Evolutionary conservation across 2,797 vertebrate genomes (phyloP).

Genomic region (Gallinago solitaria): DNA sequence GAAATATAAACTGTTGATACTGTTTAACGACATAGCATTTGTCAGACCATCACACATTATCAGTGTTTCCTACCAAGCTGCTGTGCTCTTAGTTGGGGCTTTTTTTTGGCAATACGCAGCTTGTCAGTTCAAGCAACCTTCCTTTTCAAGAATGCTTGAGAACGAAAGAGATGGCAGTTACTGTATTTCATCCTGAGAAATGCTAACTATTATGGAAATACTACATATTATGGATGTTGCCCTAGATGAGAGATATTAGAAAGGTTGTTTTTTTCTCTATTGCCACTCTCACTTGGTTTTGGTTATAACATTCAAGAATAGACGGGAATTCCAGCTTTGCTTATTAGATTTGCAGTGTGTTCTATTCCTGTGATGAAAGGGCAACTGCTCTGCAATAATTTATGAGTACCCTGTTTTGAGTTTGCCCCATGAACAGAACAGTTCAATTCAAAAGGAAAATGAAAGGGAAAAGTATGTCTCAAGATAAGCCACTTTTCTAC

Average conservation of each 20-base stretch:
- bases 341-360: background rate
- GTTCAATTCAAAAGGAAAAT: constrained; percentile 55
- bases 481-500: constrained; percentile 54
- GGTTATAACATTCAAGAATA: background rate
- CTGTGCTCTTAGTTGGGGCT: background rate
- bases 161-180: background rate
- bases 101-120: background rate
- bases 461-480: constrained; percentile 54
- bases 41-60: background rate
- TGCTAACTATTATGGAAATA: background rate
- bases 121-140: background rate
- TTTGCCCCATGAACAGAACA: background rate
- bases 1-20: background rate
- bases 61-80: background rate
- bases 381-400: constrained; percentile 7
- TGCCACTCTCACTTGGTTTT: background rate
- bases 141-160: background rate
- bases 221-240: background rate
- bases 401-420: constrained; percentile 24
- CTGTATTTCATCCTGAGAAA: background rate
- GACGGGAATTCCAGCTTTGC: background rate
- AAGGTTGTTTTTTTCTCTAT: background rate
- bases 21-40: background rate
- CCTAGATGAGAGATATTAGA: background rate
- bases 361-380: constrained; percentile 1